Evolutionary conservation across 2,888 invertebrate species (phyloP).

Genomic region (Argynnis bischoffii): DNA sequence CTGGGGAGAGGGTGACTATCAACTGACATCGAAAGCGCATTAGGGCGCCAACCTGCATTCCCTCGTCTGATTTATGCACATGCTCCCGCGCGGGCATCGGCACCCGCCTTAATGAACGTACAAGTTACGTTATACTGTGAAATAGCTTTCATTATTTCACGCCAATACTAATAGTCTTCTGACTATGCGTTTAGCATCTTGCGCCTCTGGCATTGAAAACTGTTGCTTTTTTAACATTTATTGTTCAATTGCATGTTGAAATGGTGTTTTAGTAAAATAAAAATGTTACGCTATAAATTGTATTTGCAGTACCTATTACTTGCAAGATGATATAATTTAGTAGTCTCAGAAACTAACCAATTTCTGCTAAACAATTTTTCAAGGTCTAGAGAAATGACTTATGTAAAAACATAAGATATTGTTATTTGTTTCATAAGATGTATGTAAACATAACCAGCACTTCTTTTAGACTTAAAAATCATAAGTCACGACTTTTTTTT

Average conservation of each 20-base stretch:
- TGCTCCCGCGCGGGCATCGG: slow-evolving; percentile 71
- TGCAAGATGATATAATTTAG: too few relatives aligned
- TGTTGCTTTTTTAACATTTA: slow-evolving; percentile 1
- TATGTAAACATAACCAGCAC: too few relatives aligned
- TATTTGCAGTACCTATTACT: not conserved
- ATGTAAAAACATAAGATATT: too few relatives aligned
- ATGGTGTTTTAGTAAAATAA: not conserved
- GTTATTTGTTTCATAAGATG: too few relatives aligned
- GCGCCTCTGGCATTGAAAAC: not conserved
- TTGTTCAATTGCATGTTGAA: not conserved
- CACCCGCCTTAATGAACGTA: slow-evolving; percentile 75
- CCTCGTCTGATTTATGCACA: slow-evolving; percentile 76
- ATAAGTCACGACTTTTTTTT: not conserved
- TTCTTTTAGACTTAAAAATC: too few relatives aligned
- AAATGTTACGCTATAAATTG: not conserved
- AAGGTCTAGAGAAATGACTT: too few relatives aligned
- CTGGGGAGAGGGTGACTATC: slow-evolving; percentile 61
- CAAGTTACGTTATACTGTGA: slow-evolving; percentile 72
- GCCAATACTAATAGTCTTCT: slow-evolving; percentile 68
- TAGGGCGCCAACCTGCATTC: slow-evolving; percentile 74
- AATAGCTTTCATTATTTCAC: slow-evolving; percentile 74
- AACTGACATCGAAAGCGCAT: slow-evolving; percentile 79
- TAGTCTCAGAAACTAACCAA: too few relatives aligned
- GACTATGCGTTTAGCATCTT: slow-evolving; percentile 47
- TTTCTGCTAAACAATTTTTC: too few relatives aligned